Base-by-base conservation (phyloP, 2,888 invertebrate genomes). In the Hylaea fasciaria region DNA sequence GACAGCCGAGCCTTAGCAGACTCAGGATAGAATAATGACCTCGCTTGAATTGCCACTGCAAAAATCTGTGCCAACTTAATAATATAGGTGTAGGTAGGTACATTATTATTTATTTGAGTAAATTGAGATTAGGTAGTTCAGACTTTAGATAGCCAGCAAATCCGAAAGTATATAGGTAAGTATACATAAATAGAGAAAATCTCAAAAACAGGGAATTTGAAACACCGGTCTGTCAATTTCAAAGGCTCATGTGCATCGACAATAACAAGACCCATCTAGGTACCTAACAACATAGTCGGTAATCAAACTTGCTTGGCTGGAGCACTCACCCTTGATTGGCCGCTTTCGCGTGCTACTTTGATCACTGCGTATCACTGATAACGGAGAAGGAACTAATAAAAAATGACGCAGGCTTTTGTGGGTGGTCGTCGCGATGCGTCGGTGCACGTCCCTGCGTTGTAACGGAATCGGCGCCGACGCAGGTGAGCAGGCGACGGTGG, bases 181-280 rank as follows among this genome's bases (percentile, higher is more conserved):
- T n/a, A n/a, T n/a, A n/a, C n/a, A n/a, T 7, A 12, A n/a, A 37
- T 29, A 48, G 32, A 59, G 62, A 49, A 55, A 57, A 50, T 58
- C 60, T 86, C 74, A 77, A 80, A 84, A 84, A 86, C 82, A 84
- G 83, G n/a, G n/a, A n/a, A n/a, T n/a, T n/a, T n/a, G n/a, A 80
- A 77, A 76, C 77, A 79, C 60, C 65, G 73, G 66, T 57, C 82
- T 85, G 86, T 81, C 85, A 85, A 59, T 79, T 82, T 82, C 82
- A 82, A 75, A 81, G 54, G 71, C 75, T 76, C 76, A 73, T 77
- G 81, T 71, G 73, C 68, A 65, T n/a, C 12, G 3, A 37, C 32
- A 32, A 32, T 9, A 32, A 32, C 32, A 32, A n/a, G n/a, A n/a
- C n/a, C n/a, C n/a, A n/a, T n/a, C n/a, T n/a, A n/a, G n/a, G n/a